These are phyloP conservation scores for Petromus typicus DNA, from an alignment of 2,113 vertebrate genomes.

Conservation along the genomic window DNA sequence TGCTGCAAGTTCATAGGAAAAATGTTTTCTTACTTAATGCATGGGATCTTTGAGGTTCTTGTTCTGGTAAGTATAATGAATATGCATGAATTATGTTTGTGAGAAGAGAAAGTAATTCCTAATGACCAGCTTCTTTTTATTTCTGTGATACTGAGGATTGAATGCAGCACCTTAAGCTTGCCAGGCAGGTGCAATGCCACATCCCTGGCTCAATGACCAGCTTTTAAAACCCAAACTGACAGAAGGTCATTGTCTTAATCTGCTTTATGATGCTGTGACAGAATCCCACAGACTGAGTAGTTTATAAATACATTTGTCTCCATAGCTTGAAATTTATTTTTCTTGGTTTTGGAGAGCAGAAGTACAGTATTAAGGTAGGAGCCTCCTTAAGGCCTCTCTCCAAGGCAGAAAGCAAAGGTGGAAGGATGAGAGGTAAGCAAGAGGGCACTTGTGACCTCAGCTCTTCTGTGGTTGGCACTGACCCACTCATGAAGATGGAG, in stretches of 20 bases:
- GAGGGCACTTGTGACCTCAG: background rate
- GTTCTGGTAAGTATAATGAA: background rate
- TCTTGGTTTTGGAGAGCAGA: background rate
- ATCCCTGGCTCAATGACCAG: background rate
- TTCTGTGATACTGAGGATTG: too few relatives aligned
- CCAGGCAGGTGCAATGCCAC: too few relatives aligned
- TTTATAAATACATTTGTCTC: background rate
- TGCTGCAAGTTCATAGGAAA: background rate
- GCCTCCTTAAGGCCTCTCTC: background rate
- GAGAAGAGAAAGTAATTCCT: background rate
- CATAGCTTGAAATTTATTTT: background rate
- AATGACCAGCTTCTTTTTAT: background rate
- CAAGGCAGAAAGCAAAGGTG: background rate
- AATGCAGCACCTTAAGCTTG: too few relatives aligned
- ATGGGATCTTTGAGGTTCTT: background rate
- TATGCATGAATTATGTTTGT: background rate
- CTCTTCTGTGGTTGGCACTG: too few relatives aligned
- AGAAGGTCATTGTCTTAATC: background rate
- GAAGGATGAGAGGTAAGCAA: background rate
- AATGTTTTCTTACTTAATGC: conserved; percentile 14
- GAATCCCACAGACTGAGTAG: background rate
- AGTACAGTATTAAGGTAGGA: background rate
- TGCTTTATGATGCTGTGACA: background rate
- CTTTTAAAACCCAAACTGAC: background rate
- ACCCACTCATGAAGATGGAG: background rate